Evolutionary conservation across 1,140 invertebrate genomes (phyloP), one percentile per base, ranked within the genome.

Genomic region (Globodera rostochiensis): DNA sequence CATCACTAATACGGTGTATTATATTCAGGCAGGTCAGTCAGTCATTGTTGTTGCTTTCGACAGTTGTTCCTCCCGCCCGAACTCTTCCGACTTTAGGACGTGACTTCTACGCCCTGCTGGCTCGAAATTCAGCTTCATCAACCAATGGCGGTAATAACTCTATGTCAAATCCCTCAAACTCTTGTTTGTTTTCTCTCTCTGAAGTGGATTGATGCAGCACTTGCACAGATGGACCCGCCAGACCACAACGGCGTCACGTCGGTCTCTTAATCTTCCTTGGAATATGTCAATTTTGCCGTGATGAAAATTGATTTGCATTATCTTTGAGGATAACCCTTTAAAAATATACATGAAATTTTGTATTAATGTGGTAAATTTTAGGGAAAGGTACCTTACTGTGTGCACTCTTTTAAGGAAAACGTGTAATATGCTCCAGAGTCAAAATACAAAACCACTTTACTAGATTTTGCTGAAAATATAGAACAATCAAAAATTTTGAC

Each of bases 81-180:
- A 71, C 66, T 19, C 57, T 19, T 64, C 36, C 57, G 57, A 6
- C 19, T 64, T 64, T 64, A 77, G 90, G 97, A 96, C 0, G 96
- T 99, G 1, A 98, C 96, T 1, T 97, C 95, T 60, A 98, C 97
- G 1, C 97, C 97, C 1, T 99, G 97, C 91, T 99, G 97, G 97
- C 98, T 99, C 86, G 97, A 99, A 91, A 92, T 98, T 82, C 97
- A 99, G 91, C 92, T 99, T 82, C 98, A 98, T 91, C 96, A 96
- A 7, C 97, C 97, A 13, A 92, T 98, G 66, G 95, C 98, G 73
- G 84, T 85, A 79, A 71, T 66, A 73, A 73, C 49, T 80, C 19
- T 3, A 8, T 21, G 25, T 19, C 15, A 80, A 75, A 3, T 36
- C 36, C 36, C 36, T 3, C 36, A 0, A 36, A 36, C 36, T 36